Evolutionary conservation across 2,113 vertebrate species (phyloP), one percentile per base, ranked within the genome.

Genomic region (Crotophaga sulcirostris): DNA sequence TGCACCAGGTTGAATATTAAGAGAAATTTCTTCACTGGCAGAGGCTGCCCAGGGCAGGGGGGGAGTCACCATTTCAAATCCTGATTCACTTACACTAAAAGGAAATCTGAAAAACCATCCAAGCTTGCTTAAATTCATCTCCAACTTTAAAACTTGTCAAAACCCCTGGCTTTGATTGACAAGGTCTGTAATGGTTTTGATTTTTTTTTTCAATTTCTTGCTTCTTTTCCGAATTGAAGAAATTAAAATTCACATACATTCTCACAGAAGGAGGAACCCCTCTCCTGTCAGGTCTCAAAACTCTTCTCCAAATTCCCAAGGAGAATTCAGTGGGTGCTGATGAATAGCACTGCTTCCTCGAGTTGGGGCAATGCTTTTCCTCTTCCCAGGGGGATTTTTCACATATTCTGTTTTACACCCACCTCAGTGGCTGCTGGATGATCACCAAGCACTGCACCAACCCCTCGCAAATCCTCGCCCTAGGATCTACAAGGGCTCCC

Each of bases 61-160:
- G 21, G 47, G 47, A 49, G 23, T 49, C 47, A 24, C 47, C 47
- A 49, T 49, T 93, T 42, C 7, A 94, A 93, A 86, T 88, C 73
- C 77, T 95, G 47, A 88, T 93, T 95, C 87, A 95, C 96, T 95
- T 74, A 92, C 60, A 77, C 75, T 94, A 84, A 96, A 94, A 95
- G 87, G 74, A 75, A 77, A 86, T 56, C 88, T 92, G 85, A 96
- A 94, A 91, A 91, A n/a, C 5, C 0, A 6, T 79, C 85, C 76
- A 1, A 55, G 56, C 60, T 63, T 93, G 56, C 60, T 63, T 93
- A 88, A 88, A 90, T 93, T 70, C 55, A 81, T 44, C 83, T 85
- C 7, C 64, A 33, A 6, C 56, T 64, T 60, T 56, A 8, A 29
- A 94, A 76, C 49, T 72, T 75, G 80, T 89, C 88, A 74, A 38